These are phyloP conservation scores for Champsocephalus esox DNA, from an alignment of 2,797 vertebrate genomes.

Conservation along the genomic window DNA sequence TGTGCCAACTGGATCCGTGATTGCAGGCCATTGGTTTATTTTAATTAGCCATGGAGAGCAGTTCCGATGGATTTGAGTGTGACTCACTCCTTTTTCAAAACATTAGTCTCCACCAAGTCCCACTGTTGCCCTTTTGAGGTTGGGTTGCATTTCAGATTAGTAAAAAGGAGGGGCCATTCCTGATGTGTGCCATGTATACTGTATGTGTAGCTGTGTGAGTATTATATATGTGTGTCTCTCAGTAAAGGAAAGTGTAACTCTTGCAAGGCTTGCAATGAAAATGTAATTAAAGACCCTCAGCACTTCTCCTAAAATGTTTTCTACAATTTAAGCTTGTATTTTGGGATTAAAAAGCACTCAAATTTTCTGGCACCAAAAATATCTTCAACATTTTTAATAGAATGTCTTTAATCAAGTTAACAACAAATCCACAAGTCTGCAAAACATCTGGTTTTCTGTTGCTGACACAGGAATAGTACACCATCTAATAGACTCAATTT, in stretches of 20 bases:
- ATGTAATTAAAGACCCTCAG: constrained; percentile 41
- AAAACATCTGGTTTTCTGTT: constrained; percentile 28
- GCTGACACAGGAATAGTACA: constrained; percentile 5
- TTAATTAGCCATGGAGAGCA: constrained; percentile 79
- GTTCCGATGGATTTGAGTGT: constrained; percentile 72
- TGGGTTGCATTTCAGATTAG: constrained; percentile 69
- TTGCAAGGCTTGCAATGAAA: constrained; percentile 20
- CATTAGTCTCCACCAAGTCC: constrained; percentile 68
- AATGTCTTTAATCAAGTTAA: background rate
- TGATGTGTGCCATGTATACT: constrained; percentile 18
- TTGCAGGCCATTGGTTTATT: constrained; percentile 71
- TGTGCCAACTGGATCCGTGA: constrained; percentile 70
- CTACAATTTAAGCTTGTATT: background rate
- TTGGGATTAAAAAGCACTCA: background rate
- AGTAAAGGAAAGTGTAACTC: constrained; percentile 12
- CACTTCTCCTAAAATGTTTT: background rate
- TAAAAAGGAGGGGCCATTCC: constrained; percentile 27
- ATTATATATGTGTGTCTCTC: background rate
- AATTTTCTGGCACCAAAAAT: background rate
- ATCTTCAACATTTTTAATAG: constrained; percentile 6
- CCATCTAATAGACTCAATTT: constrained; percentile 25
- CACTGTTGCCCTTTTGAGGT: constrained; percentile 68
- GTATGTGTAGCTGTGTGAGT: constrained; percentile 1
- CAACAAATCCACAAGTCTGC: background rate
- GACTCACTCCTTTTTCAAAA: constrained; percentile 78